Evolutionary conservation across 37 sponge, comb jelly and placozoan genomes (phyloP).

Genomic region (Aphrocallistes beatrix): DNA sequence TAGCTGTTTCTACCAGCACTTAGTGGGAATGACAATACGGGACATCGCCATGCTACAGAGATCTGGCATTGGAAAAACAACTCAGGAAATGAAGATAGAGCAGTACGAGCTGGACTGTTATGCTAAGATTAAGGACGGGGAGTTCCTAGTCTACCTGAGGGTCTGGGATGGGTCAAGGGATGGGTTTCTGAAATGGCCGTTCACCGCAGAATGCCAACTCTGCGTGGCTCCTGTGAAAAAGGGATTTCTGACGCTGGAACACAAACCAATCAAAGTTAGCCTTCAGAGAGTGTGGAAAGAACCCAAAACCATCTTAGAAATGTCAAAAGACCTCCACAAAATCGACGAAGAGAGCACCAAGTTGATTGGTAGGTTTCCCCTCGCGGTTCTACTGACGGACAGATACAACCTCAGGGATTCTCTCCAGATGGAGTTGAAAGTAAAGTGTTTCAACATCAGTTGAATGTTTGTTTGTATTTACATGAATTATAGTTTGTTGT

Average conservation of each 20-base stretch:
- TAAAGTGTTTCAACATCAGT: too few species aligned
- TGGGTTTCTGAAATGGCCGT: neutral
- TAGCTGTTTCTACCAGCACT: too few species aligned
- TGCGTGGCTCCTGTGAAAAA: neutral
- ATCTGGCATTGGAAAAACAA: neutral
- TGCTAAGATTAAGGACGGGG: neutral
- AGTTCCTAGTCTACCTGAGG: neutral
- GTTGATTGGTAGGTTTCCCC: neutral
- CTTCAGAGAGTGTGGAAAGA: neutral
- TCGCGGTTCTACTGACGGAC: neutral
- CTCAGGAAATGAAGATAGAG: neutral
- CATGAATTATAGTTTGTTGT: too few species aligned
- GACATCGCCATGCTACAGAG: too few species aligned
- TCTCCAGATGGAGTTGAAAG: neutral
- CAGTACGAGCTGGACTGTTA: neutral
- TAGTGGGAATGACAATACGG: too few species aligned
- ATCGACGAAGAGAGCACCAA: neutral
- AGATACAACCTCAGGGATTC: neutral
- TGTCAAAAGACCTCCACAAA: neutral
- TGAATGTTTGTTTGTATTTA: too few species aligned
- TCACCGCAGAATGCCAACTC: neutral
- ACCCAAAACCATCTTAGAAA: neutral
- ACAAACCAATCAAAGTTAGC: neutral
- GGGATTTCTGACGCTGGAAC: neutral
- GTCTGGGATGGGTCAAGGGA: neutral